Percentiles rank a stretch among this genome's conserved stretches.
Evolutionary conservation across 2,797 vertebrate species (phyloP).

Genomic region (Eulemur mongoz): DNA sequence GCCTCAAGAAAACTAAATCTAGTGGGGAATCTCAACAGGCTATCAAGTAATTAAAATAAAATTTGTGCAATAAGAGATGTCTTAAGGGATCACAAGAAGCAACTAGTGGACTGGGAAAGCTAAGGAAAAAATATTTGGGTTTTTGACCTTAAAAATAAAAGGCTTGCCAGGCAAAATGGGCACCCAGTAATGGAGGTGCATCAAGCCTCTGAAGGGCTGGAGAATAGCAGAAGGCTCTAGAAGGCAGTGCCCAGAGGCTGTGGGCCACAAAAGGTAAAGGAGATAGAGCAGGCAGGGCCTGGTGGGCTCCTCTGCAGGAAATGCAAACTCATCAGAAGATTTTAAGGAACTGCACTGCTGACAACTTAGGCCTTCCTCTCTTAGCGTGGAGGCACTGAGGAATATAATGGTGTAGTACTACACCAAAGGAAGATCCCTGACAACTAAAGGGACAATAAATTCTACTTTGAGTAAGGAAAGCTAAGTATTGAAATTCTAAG

Average conservation of each 20-base stretch:
- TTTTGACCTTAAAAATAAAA: not conserved
- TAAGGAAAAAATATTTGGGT: not conserved
- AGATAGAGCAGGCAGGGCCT: not conserved
- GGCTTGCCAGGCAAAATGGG: not conserved
- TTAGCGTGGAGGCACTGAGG: not conserved
- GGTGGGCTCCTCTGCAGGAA: not conserved
- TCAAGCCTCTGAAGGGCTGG: not conserved
- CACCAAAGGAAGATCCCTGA: not conserved
- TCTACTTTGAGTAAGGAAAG: not conserved
- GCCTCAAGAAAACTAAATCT: not conserved
- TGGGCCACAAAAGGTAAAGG: too few relatives aligned
- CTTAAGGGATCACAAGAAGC: not conserved
- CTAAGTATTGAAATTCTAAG: not conserved
- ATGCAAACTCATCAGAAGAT: not conserved
- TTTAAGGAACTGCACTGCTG: not conserved
- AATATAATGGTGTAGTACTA: not conserved
- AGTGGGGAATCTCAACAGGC: not conserved
- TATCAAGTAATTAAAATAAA: not conserved
- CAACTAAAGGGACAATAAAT: not conserved
- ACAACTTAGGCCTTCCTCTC: not conserved
- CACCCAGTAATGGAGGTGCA: not conserved
- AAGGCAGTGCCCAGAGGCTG: not conserved
- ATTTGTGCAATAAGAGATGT: not conserved
- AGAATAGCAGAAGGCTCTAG: not conserved
- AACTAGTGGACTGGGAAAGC: not conserved